Evolutionary conservation across 2,797 vertebrate species (phyloP), one percentile per base, ranked within the genome.

Genomic region (Luscinia luscinia): DNA sequence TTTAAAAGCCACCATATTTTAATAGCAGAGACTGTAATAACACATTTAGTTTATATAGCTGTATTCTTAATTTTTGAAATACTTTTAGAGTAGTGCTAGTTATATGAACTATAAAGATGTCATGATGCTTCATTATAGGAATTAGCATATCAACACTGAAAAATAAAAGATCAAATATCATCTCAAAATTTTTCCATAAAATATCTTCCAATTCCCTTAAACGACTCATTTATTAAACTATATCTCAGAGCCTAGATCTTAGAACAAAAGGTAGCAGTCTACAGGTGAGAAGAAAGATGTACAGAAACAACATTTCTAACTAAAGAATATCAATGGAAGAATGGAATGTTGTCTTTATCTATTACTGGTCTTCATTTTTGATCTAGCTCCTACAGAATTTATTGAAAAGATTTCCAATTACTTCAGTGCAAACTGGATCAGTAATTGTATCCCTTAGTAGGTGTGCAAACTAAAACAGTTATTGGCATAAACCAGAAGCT

Each of bases 271-370:
- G 15, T 45, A 83, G 9, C 13, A 72, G n/a, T 36, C 28, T 86
- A 46, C 23, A 54, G 26, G 9, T 0, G 0, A 52, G 51, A 36
- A 18, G 6, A 74, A 79, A 49, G 6, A 52, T 11, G 28, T 15
- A 45, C 11, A 54, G 14, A 46, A 72, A 58, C 19, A 84, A 2
- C 20, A 79, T 15, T 28, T 51, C 15, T 49, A 58, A 73, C 9
- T 38, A 51, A 54, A 68, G 14, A 69, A 49, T 52, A 32, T 19
- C 16, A 52, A 16, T 70, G 84, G 40, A 59, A 26, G 46, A 93
- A 66, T 15, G 3, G 21, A 62, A 78, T 88, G 18, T 30, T 68
- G 12, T 28, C 34, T 24, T 72, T 70, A 17, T 43, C 30, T 87
- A 11, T 30, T 68, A 36, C 14, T 13, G 3, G 8, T 66, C 54